Evolutionary conservation across 2,113 vertebrate genomes (phyloP).

Genomic region (Rynchops niger): DNA sequence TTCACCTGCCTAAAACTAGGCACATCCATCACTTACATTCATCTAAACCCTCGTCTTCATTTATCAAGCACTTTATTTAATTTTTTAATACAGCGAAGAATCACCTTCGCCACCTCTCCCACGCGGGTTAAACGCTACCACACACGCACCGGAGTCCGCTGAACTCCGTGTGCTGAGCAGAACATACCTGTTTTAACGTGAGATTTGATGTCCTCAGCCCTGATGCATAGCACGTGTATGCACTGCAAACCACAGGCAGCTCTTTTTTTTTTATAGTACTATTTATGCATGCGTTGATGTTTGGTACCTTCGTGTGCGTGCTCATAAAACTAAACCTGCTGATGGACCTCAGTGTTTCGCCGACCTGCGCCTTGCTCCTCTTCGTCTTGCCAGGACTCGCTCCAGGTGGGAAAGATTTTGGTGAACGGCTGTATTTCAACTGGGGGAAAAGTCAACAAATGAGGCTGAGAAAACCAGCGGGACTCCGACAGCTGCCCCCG

Average conservation of each 20-base stretch:
- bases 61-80: constrained; percentile 53
- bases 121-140: rapidly evolving
- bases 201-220: neutral
- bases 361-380: neutral
- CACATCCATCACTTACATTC: neutral
- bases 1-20: neutral
- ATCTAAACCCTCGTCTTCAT: neutral
- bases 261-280: neutral
- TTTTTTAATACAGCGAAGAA: neutral
- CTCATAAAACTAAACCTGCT: neutral
- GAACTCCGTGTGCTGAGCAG: neutral
- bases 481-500: neutral
- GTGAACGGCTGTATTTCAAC: neutral
- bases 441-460: rapidly evolving
- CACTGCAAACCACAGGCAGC: neutral
- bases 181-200: neutral
- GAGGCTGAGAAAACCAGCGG: neutral
- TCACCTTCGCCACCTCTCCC: neutral
- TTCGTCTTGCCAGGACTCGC: neutral
- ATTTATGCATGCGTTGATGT: constrained; percentile 11
- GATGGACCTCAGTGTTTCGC: neutral
- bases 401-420: neutral
- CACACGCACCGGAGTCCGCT: neutral
- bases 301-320: neutral
- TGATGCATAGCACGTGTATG: neutral